Conservation (phyloP, 2,113 vertebrate genomes). For the Atlantisia rogersi region DNA sequence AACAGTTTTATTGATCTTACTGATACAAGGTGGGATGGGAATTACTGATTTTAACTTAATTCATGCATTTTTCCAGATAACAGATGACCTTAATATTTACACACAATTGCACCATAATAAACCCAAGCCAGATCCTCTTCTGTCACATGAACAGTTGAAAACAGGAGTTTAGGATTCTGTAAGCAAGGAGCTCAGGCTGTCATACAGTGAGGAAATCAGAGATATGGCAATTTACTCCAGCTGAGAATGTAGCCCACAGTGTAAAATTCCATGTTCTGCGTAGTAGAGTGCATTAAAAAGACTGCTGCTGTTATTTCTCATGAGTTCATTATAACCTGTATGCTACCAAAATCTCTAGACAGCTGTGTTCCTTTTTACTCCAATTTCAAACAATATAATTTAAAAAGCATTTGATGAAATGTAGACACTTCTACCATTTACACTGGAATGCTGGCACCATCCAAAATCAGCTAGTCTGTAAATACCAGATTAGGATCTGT, state of each 20-base stretch:
- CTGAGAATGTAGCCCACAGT: slow-evolving; percentile 39
- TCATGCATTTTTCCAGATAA: slow-evolving; percentile 61
- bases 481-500: slow-evolving; percentile 74
- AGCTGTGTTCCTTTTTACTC: slow-evolving; percentile 72
- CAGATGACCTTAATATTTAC: slow-evolving; percentile 65
- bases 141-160: slow-evolving; percentile 26
- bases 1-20: slow-evolving; percentile 48
- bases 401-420: slow-evolving; percentile 76
- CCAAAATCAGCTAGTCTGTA: slow-evolving; percentile 68
- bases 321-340: slow-evolving; percentile 60
- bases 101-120: slow-evolving; percentile 43
- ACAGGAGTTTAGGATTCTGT: neutral
- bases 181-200: neutral
- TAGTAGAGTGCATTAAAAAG: slow-evolving; percentile 39
- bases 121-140: slow-evolving; percentile 26
- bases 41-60: slow-evolving; percentile 54
- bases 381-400: slow-evolving; percentile 74
- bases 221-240: slow-evolving; percentile 37
- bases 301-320: slow-evolving; percentile 55
- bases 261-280: slow-evolving; percentile 49
- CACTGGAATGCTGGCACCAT: slow-evolving; percentile 69
- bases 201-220: slow-evolving; percentile 18
- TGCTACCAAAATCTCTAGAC: slow-evolving; percentile 62
- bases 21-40: neutral
- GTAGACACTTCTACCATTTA: slow-evolving; percentile 65